A percentile compares a stretch with the other conserved stretches of the same genome.
These are phyloP conservation scores for Poeciliopsis paucimaculata DNA, from an alignment of 2,797 vertebrate species.

Conservation along the genomic window DNA sequence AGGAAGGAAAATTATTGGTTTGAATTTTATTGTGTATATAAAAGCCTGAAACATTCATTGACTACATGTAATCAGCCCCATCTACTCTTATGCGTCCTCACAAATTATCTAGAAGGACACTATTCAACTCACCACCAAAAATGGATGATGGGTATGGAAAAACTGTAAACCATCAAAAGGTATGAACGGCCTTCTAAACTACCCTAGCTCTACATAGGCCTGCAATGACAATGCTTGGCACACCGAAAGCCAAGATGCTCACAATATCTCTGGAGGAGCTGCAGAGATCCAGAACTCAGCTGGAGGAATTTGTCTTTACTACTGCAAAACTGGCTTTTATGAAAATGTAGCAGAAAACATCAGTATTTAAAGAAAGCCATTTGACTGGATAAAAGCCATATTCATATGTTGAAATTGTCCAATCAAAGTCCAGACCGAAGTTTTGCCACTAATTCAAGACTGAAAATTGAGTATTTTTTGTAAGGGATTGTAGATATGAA, in stretches of 20 bases:
- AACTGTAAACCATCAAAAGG: background rate
- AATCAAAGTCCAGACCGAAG: background rate
- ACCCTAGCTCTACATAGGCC: background rate
- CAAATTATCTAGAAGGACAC: background rate
- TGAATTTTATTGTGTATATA: background rate
- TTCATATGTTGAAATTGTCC: background rate
- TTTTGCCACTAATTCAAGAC: background rate
- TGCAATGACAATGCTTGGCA: background rate
- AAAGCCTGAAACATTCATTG: background rate
- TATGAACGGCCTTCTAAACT: background rate
- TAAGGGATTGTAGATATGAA: background rate
- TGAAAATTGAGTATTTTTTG: background rate
- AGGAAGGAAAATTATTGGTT: background rate
- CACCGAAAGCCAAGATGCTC: background rate
- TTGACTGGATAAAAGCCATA: background rate
- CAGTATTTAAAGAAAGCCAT: background rate
- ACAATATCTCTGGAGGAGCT: background rate
- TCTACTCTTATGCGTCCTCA: background rate
- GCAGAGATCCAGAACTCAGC: background rate
- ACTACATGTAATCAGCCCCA: background rate
- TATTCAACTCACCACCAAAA: background rate
- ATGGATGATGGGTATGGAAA: background rate
- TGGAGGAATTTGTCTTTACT: background rate
- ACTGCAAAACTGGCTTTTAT: background rate
- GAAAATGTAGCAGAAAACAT: background rate